phyloP scores from a whole-genome alignment of 2,888 invertebrate genomes.

The Nomada ferruginata region DNA sequence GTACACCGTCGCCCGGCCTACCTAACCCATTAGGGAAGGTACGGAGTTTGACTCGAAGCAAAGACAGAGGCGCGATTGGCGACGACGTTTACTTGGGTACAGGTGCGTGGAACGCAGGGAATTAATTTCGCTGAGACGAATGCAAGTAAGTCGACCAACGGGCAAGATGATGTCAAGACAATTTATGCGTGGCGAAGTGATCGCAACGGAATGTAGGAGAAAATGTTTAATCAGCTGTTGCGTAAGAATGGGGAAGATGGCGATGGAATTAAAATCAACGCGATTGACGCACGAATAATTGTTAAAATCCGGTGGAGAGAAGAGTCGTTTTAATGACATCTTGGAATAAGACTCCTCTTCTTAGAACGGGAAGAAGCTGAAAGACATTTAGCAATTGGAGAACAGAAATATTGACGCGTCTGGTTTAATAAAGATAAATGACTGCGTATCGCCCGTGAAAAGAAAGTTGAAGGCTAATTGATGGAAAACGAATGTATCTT shows the following conservation, averaged over 20 bases:
- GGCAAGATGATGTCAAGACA: no score
- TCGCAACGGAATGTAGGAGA: no score
- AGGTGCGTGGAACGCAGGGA: not conserved
- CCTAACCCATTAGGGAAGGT: slow-evolving; percentile 9
- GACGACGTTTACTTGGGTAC: not conserved
- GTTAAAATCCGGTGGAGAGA: no score
- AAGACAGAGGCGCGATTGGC: not conserved
- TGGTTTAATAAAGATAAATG: not conserved
- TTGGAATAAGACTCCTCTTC: no score
- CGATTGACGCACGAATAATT: no score
- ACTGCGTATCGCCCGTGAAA: not conserved
- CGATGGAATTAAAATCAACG: no score
- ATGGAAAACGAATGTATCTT: slow-evolving; percentile 24
- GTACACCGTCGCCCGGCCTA: not conserved
- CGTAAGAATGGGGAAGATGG: no score
- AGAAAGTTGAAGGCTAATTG: slow-evolving; percentile 40
- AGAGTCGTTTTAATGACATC: no score
- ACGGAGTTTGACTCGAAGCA: not conserved
- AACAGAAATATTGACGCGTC: not conserved
- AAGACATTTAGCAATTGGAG: no score
- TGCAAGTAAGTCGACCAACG: not conserved
- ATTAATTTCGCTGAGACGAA: not conserved
- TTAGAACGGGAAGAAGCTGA: no score
- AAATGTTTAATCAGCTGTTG: no score
- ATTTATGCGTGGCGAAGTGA: no score